Percentiles rank a stretch among this genome's conserved stretches.
Evolutionary conservation across 2,797 vertebrate genomes (phyloP).

Genomic region (Crenichthys baileyi): DNA sequence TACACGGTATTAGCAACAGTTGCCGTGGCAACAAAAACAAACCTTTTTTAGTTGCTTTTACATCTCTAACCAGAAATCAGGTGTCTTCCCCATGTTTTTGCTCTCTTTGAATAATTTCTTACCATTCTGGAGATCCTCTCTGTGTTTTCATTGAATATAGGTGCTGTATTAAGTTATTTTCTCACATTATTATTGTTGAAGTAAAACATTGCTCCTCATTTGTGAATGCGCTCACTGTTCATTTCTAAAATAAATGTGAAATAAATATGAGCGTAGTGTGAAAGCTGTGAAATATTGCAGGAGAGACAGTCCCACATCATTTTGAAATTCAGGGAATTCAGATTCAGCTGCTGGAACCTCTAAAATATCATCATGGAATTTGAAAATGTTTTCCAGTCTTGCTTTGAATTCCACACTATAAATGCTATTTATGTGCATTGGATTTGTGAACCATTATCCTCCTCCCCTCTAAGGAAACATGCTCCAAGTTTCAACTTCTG

Average conservation of each 20-base stretch:
- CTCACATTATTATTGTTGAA: not conserved
- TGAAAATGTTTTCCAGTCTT: no score
- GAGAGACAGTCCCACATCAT: not conserved
- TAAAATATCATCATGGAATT: no score
- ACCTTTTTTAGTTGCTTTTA: slow-evolving; percentile 33
- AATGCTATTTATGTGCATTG: no score
- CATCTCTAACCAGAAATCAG: slow-evolving; percentile 33
- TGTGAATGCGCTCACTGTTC: not conserved
- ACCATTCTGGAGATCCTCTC: not conserved
- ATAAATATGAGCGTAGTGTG: not conserved
- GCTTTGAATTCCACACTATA: no score
- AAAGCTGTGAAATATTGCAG: not conserved
- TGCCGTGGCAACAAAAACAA: slow-evolving; percentile 64
- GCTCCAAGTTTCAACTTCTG: no score
- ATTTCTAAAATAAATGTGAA: no score
- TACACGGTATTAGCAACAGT: slow-evolving; percentile 49
- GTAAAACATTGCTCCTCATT: not conserved
- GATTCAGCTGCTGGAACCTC: no score
- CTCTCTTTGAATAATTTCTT: slow-evolving; percentile 12
- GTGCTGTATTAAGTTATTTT: not conserved
- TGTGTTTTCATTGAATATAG: not conserved
- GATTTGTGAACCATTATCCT: no score
- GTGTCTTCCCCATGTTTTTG: slow-evolving; percentile 1
- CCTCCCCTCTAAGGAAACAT: no score
- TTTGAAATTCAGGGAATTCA: no score